Evolutionary conservation across 1,140 invertebrate species (phyloP).

Genomic region (Cepaea nemoralis): DNA sequence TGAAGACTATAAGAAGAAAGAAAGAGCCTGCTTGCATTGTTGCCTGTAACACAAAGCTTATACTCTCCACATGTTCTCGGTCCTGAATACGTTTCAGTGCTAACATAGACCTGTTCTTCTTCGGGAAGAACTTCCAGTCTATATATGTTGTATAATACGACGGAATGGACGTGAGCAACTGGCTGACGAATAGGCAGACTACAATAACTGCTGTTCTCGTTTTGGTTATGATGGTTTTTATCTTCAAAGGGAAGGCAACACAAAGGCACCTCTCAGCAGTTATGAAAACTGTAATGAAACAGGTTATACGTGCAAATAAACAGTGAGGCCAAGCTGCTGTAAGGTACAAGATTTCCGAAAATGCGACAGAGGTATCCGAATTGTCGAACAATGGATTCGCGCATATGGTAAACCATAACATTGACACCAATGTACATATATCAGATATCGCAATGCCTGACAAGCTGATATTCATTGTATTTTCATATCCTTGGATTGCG

Average conservation of each 20-base stretch:
- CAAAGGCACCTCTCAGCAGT: constrained; percentile 14
- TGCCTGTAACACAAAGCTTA: neutral
- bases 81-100: neutral
- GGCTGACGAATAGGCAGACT: neutral
- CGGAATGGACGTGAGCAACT: neutral
- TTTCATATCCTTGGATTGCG: too few relatives aligned
- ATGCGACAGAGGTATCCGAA: neutral
- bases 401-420: constrained; percentile 16
- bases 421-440: neutral
- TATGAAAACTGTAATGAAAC: constrained; percentile 3
- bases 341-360: neutral
- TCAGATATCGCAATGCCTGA: constrained; percentile 7
- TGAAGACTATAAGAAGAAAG: neutral
- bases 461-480: too few relatives aligned
- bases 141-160: neutral
- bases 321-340: neutral
- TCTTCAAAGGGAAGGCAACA: constrained; percentile 4
- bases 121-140: too few relatives aligned
- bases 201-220: neutral
- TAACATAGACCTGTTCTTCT: neutral
- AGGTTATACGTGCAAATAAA: neutral
- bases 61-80: neutral
- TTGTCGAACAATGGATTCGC: neutral
- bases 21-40: neutral
- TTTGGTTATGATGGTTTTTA: neutral